A percentile compares a stretch with the other conserved stretches of the same genome.
Conservation (phyloP, 2,888 invertebrate genomes). For the Caradrina kadenii region DNA sequence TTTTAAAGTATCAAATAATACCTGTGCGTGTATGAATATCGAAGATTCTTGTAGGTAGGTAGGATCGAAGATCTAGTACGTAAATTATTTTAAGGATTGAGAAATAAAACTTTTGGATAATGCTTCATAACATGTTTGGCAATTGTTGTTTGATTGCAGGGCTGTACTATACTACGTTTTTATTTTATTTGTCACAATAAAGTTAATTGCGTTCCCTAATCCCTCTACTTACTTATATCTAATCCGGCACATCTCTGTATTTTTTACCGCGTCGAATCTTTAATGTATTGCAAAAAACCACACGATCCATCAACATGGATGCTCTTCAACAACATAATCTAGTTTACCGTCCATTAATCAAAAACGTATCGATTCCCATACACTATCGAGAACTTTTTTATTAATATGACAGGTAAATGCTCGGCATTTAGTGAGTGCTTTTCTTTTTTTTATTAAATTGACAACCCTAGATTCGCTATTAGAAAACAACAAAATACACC, state of each 20-base stretch:
- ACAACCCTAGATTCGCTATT: constrained; percentile 54
- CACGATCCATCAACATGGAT: constrained; percentile 67
- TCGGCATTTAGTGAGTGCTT: constrained; percentile 87
- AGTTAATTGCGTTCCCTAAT: background rate
- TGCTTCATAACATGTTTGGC: too few species aligned
- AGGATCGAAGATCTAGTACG: too few species aligned
- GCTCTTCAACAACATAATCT: constrained; percentile 86
- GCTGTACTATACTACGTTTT: background rate
- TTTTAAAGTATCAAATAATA: constrained; percentile 19
- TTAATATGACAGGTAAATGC: constrained; percentile 89
- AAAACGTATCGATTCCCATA: constrained; percentile 87
- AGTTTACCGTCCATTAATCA: constrained; percentile 86
- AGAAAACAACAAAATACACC: constrained; percentile 1
- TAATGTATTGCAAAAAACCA: constrained; percentile 67
- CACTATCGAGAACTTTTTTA: constrained; percentile 83
- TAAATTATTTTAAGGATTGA: background rate
- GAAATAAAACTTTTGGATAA: background rate
- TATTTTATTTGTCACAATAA: background rate
- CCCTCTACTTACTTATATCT: constrained; percentile 4
- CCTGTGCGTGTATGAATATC: constrained; percentile 41
- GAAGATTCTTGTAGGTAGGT: too few species aligned
- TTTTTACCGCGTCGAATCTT: constrained; percentile 43
- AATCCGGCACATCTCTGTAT: constrained; percentile 18
- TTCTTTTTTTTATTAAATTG: constrained; percentile 75
- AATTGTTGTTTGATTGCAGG: background rate